Evolutionary conservation across 1,140 invertebrate species (phyloP).

Genomic region (Druon quercuslanigerum): DNA sequence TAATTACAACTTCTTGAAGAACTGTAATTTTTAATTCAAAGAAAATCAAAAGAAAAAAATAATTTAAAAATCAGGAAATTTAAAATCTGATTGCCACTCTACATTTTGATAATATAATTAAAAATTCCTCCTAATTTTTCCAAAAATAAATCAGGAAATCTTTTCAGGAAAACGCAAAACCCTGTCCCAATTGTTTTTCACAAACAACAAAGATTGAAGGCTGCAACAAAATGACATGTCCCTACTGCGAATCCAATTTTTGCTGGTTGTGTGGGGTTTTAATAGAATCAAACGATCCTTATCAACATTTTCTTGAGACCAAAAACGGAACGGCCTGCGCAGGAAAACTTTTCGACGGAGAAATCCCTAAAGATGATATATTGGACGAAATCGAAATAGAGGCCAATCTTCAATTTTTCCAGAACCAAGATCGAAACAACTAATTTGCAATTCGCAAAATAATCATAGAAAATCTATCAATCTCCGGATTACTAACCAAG

Average conservation of each 20-base stretch:
- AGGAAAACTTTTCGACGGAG: slow-evolving; percentile 9
- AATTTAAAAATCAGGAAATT: too few relatives aligned
- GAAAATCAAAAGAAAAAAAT: too few relatives aligned
- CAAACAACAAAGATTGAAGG: slow-evolving; percentile 80
- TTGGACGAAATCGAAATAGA: not conserved
- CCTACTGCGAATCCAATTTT: slow-evolving; percentile 78
- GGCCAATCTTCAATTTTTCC: not conserved
- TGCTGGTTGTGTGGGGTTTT: slow-evolving; percentile 78
- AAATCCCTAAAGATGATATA: too few relatives aligned
- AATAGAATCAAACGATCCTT: slow-evolving; percentile 74
- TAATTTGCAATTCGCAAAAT: too few relatives aligned
- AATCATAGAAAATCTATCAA: too few relatives aligned
- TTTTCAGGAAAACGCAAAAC: slow-evolving; percentile 72
- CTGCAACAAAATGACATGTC: slow-evolving; percentile 82
- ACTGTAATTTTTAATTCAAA: too few relatives aligned
- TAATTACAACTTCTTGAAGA: too few relatives aligned
- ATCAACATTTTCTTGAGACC: slow-evolving; percentile 75
- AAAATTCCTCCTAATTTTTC: too few relatives aligned
- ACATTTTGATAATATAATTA: too few relatives aligned
- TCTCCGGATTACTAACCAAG: too few relatives aligned
- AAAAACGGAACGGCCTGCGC: not conserved
- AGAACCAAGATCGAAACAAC: not conserved
- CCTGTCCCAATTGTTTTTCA: slow-evolving; percentile 78
- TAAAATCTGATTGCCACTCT: too few relatives aligned
- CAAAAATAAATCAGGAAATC: not conserved